Conservation (phyloP, 2,797 vertebrate species). For the Manis javanica region DNA sequence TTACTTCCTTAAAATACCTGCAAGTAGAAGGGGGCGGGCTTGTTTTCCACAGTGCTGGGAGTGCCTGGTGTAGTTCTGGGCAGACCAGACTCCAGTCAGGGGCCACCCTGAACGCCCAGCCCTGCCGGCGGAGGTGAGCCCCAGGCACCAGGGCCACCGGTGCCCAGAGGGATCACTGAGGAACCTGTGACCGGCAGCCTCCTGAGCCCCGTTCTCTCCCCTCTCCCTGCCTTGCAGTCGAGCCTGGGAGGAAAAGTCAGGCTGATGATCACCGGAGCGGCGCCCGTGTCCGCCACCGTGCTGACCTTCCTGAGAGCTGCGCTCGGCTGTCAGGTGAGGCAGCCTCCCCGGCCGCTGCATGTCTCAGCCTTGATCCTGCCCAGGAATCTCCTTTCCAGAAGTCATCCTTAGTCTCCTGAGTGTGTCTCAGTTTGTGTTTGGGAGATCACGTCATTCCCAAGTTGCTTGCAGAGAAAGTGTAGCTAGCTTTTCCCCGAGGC, state of each 20-base stretch:
- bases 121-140: accelerated
- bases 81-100: accelerated
- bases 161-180: background rate
- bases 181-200: accelerated
- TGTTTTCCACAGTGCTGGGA: background rate
- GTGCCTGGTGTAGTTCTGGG: accelerated
- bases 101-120: accelerated
- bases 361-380: background rate
- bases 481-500: background rate
- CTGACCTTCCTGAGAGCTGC: constrained; percentile 95
- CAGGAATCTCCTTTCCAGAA: background rate
- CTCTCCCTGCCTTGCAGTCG: constrained; percentile 85
- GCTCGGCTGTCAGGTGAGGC: constrained; percentile 96
- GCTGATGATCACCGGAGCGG: constrained; percentile 96
- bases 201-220: background rate
- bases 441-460: background rate
- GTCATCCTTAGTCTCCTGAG: background rate
- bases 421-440: background rate
- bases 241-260: constrained; percentile 94
- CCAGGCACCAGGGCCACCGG: accelerated
- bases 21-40: background rate
- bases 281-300: constrained; percentile 95
- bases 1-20: background rate
- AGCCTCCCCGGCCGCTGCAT: accelerated
- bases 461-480: background rate